Conservation (phyloP, 2,888 invertebrate genomes). For the Flabesymbios commensalis region DNA sequence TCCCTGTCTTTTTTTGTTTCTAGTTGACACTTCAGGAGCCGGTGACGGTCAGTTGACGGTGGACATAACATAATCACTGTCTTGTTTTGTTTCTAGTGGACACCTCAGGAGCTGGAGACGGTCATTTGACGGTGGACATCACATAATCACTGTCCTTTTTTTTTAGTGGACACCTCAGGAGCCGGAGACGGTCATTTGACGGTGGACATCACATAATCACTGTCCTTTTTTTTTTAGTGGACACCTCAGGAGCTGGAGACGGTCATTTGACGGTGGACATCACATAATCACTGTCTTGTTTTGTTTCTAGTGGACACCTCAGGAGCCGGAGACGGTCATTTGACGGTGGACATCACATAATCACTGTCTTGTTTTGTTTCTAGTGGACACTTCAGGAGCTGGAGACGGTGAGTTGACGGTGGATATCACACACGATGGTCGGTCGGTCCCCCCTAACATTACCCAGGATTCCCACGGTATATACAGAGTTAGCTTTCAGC, state of each 20-base stretch:
- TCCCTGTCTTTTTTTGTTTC: conserved; percentile 49
- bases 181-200: no score
- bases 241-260: conserved; percentile 78
- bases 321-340: conserved; percentile 83
- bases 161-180: no score
- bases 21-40: conserved; percentile 74
- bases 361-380: conserved; percentile 64
- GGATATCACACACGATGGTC: conserved; percentile 76
- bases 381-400: conserved; percentile 74
- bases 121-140: no score
- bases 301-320: conserved; percentile 75
- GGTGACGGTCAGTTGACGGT: conserved; percentile 88
- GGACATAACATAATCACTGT: no score
- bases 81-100: no score
- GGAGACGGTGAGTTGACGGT: conserved; percentile 88
- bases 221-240: no score
- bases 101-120: no score
- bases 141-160: no score
- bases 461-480: conserved; percentile 70
- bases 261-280: conserved; percentile 80
- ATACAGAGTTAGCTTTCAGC: conserved; percentile 66
- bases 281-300: neutral
- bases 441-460: conserved; percentile 74
- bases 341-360: conserved; percentile 69
- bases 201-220: no score